A percentile compares a stretch with the other conserved stretches of the same genome.
Conservation (phyloP, 2,113 vertebrate species). For the Sprattus sprattus region DNA sequence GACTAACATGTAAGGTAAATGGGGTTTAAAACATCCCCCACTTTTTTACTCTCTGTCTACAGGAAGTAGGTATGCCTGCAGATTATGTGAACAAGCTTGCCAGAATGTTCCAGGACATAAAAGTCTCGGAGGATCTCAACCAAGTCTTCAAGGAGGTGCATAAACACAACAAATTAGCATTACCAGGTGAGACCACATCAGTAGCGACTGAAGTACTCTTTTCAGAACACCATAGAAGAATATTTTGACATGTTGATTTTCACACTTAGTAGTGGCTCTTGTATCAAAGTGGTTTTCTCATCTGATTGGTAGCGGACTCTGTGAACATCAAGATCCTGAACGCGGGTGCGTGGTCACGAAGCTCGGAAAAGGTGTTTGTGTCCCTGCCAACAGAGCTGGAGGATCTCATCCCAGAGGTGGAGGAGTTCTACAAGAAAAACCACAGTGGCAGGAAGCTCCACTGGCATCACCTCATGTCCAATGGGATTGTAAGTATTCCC, state of each 20-base stretch:
- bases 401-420: slow-evolving; percentile 97
- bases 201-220: not conserved
- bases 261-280: not conserved
- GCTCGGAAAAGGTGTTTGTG: slow-evolving; percentile 98
- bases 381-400: slow-evolving; percentile 95
- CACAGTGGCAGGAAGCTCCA: slow-evolving; percentile 98
- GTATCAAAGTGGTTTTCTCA: not conserved
- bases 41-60: slow-evolving; percentile 29
- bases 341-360: slow-evolving; percentile 96
- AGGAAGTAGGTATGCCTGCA: slow-evolving; percentile 99
- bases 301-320: slow-evolving; percentile 81
- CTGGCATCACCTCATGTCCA: slow-evolving; percentile 99
- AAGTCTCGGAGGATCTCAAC: slow-evolving; percentile 98
- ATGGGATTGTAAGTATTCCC: slow-evolving; percentile 89
- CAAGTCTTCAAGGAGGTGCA: slow-evolving; percentile 99
- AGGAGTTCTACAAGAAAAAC: slow-evolving; percentile 99
- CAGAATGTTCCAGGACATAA: slow-evolving; percentile 99
- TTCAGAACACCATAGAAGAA: not conserved
- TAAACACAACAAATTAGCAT: slow-evolving; percentile 96
- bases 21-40: not conserved
- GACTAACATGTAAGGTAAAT: not conserved
- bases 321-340: slow-evolving; percentile 99
- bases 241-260: not conserved
- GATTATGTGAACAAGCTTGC: slow-evolving; percentile 99
- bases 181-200: slow-evolving; percentile 79